phyloP scores from a whole-genome alignment of 2,113 vertebrate species.

The Neolamprologus cancellatus region DNA sequence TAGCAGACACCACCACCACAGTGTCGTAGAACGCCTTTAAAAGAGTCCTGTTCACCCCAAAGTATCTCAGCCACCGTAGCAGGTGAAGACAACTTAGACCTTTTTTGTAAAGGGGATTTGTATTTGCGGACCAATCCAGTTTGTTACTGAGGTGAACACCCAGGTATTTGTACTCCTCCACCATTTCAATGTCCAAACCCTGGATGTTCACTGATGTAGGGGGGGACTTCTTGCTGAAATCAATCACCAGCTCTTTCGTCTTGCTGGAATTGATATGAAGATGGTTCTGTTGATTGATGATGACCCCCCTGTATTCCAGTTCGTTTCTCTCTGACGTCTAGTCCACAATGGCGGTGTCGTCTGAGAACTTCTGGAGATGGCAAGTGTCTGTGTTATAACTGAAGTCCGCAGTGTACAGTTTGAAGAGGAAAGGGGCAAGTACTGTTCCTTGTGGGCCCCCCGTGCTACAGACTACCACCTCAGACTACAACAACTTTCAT shows the following conservation, averaged over 20 bases:
- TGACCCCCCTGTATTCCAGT: neutral
- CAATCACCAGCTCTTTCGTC: neutral
- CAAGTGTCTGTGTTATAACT: neutral
- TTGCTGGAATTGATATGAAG: neutral
- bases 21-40: neutral
- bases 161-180: neutral
- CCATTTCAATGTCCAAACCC: neutral
- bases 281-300: neutral
- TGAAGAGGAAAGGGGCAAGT: neutral
- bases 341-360: fast-evolving
- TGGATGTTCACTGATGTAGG: neutral
- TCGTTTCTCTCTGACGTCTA: neutral
- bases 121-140: neutral
- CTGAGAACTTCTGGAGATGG: neutral
- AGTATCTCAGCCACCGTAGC: neutral
- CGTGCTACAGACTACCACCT: neutral
- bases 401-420: fast-evolving
- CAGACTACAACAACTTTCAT: neutral
- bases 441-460: neutral
- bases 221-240: neutral
- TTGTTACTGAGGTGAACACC: neutral
- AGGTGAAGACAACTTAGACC: neutral
- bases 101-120: neutral
- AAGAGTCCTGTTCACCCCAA: neutral
- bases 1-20: neutral